Base-by-base conservation (phyloP, 2,113 vertebrate genomes). In the Mus pahari region DNA sequence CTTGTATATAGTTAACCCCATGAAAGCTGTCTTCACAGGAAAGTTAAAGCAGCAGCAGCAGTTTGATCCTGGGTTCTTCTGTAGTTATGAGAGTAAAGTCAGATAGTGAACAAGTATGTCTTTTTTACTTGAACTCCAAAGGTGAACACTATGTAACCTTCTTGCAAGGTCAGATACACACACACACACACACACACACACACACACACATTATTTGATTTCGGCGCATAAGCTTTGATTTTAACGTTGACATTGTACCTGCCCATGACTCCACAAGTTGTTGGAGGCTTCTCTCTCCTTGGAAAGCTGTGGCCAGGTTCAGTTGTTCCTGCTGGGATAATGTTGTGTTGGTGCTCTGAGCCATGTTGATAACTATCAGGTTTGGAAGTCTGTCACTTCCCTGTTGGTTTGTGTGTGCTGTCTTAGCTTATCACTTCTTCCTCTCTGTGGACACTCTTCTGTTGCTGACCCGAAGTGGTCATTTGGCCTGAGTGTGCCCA, bases 371-470 rank as follows among this genome's bases (percentile, higher is more conserved):
- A 77, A 13, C 39, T 92, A 48, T 89, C 31, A 58, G 50, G 60
- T 95, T 86, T 95, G 91, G 88, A 92, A 91, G 90, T 87, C 36
- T 31, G 79, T 1, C 22, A 91, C 71, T 81, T 91, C 71, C 14
- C 36, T 45, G 0, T 86, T 75, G 20, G 8, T 90, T 81, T 91
- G 74, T 33, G 45, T 10, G n/a, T 90, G 45, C 64, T 87, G n/a
- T 55, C 73, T 26, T 26, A 3, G 10, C 48, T 84, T 90, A 64
- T 75, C 6, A 39, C 78, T 83, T 16, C 26, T 20, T 83, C 20
- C 31, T 31, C 86, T 91, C 68, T 55, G 50, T 89, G 92, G 48
- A 45, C 50, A 84, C 90, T 24, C 33, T 68, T 93, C 62, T 74
- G 88, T 53, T 73, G 5, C 33, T 28, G 53, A 84, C 71, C 53